Conservation (phyloP, 2,888 invertebrate genomes). For the Tridacna crocea region DNA sequence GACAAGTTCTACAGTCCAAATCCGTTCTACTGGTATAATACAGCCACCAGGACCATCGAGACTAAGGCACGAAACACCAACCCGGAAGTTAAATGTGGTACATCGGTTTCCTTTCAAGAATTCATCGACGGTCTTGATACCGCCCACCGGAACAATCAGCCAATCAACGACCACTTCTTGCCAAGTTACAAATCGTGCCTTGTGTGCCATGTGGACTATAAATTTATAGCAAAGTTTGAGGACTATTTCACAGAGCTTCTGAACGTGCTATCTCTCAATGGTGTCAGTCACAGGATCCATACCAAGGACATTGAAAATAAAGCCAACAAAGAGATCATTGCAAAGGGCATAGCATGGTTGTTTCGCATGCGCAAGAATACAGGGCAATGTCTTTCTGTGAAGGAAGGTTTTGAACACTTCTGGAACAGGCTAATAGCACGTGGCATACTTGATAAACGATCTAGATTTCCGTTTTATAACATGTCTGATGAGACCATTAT, state of each 20-base stretch:
- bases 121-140: not conserved
- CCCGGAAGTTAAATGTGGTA: not conserved
- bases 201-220: not conserved
- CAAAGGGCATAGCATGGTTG: not conserved
- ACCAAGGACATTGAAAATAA: not conserved
- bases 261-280: not conserved
- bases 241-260: not conserved
- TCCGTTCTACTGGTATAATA: slow-evolving; percentile 46
- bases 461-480: not conserved
- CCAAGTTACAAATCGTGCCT: not conserved
- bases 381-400: not conserved
- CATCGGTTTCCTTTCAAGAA: not conserved
- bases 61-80: slow-evolving; percentile 31
- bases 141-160: not conserved
- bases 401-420: not conserved
- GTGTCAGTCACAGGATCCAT: not conserved
- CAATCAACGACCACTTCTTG: not conserved
- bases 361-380: not conserved
- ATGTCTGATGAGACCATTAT: not conserved
- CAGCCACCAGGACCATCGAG: slow-evolving; percentile 38
- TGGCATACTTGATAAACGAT: not conserved
- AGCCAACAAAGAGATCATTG: not conserved
- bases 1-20: slow-evolving; percentile 67
- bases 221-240: not conserved
- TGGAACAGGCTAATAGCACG: not conserved